These are phyloP conservation scores for Ciconia stormi DNA, from an alignment of 2,113 vertebrate species.

Conservation along the genomic window DNA sequence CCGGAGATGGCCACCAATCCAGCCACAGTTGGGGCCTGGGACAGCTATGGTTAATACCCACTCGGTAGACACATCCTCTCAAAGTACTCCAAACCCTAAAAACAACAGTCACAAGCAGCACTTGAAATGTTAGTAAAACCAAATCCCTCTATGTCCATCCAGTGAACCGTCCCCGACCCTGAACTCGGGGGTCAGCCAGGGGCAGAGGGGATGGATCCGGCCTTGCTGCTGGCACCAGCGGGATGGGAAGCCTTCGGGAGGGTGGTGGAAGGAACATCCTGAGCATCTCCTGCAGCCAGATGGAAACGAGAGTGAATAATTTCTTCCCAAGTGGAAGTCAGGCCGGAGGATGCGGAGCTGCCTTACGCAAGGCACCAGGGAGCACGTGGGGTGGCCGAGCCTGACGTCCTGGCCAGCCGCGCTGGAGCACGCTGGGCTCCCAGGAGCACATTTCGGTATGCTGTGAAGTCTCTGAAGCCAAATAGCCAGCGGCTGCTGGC, in stretches of 20 bases:
- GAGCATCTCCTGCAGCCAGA: background rate
- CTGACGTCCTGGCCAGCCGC: rapidly evolving
- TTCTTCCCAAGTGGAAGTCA: background rate
- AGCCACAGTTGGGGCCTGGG: background rate
- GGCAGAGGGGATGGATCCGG: background rate
- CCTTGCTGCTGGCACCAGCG: rapidly evolving
- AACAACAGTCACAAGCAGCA: background rate
- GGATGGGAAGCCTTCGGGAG: background rate
- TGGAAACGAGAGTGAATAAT: background rate
- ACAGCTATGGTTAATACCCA: background rate
- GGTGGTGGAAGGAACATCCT: background rate
- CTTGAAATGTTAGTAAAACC: background rate
- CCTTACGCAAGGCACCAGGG: background rate
- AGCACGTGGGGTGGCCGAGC: background rate
- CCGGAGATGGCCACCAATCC: background rate
- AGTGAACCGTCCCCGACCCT: background rate
- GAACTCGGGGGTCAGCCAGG: rapidly evolving
- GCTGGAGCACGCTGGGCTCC: background rate
- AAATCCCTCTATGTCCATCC: background rate
- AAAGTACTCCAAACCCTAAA: background rate
- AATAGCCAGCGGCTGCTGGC: constrained; percentile 7
- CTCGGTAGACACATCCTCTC: background rate
- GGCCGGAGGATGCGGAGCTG: background rate
- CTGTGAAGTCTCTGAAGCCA: background rate
- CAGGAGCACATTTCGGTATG: background rate